Evolutionary conservation across 1,140 invertebrate genomes (phyloP).

Genomic region (Drosophila saltans): DNA sequence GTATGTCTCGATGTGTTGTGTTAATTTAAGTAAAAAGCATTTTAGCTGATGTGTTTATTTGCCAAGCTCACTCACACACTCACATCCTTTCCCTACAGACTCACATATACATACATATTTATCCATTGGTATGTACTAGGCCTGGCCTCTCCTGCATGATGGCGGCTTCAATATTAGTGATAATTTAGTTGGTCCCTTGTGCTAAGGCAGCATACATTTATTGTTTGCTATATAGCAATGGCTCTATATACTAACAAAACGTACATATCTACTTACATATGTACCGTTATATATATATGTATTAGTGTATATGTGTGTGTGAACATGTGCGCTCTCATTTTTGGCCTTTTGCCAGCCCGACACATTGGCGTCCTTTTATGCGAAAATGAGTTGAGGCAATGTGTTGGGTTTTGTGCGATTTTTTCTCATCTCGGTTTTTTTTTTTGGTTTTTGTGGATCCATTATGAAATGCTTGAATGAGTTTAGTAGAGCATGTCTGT

Average conservation of each 20-base stretch:
- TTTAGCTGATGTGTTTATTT: slow-evolving; percentile 81
- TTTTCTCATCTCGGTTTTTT: slow-evolving; percentile 35
- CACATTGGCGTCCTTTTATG: slow-evolving; percentile 79
- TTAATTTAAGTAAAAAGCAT: slow-evolving; percentile 82
- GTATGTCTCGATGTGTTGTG: slow-evolving; percentile 37
- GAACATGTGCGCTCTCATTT: slow-evolving; percentile 51
- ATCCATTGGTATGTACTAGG: slow-evolving; percentile 27
- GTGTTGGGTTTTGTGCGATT: slow-evolving; percentile 59
- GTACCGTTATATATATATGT: slow-evolving; percentile 18
- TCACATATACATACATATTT: slow-evolving; percentile 21
- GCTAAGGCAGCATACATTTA: slow-evolving; percentile 66
- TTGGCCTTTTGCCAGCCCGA: slow-evolving; percentile 77
- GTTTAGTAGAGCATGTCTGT: slow-evolving; percentile 32
- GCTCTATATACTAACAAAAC: slow-evolving; percentile 44
- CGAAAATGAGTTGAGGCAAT: slow-evolving; percentile 79
- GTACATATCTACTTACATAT: background rate
- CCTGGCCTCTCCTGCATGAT: background rate
- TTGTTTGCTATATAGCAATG: slow-evolving; percentile 63
- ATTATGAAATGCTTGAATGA: slow-evolving; percentile 79
- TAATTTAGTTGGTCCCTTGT: slow-evolving; percentile 81
- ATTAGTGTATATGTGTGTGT: slow-evolving; percentile 29
- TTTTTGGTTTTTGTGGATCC: slow-evolving; percentile 35
- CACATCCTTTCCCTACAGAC: background rate
- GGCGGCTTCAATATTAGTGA: slow-evolving; percentile 68
- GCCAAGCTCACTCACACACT: slow-evolving; percentile 48